These are phyloP conservation scores for Trachymyrmex cornetzi DNA, from an alignment of 1,140 invertebrate species.

Conservation along the genomic window DNA sequence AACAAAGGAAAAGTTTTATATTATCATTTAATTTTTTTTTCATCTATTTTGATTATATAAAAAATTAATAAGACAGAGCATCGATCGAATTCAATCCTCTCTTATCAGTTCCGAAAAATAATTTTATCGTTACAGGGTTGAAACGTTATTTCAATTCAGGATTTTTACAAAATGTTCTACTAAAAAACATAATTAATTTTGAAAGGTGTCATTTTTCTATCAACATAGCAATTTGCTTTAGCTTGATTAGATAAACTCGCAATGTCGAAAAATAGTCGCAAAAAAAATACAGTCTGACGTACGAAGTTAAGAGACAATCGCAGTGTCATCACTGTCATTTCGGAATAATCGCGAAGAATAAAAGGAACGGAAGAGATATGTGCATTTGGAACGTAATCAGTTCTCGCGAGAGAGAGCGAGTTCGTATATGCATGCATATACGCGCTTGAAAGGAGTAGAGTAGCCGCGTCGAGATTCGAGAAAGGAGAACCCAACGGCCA, in stretches of 20 bases:
- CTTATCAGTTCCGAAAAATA: too few relatives aligned
- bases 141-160: too few relatives aligned
- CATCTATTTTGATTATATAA: too few relatives aligned
- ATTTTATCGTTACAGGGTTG: too few relatives aligned
- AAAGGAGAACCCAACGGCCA: conserved; percentile 41
- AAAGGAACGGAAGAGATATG: neutral
- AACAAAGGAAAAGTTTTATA: too few relatives aligned
- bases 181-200: too few relatives aligned
- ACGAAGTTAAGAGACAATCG: neutral
- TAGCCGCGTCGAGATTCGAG: conserved; percentile 23
- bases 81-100: too few relatives aligned
- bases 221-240: too few relatives aligned
- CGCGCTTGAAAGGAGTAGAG: conserved; percentile 46
- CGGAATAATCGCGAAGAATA: neutral
- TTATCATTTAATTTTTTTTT: too few relatives aligned
- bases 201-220: too few relatives aligned
- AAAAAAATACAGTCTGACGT: neutral
- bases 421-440: neutral
- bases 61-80: too few relatives aligned
- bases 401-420: neutral
- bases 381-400: conserved; percentile 18
- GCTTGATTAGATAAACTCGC: neutral
- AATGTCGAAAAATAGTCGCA: neutral
- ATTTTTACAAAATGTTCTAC: too few relatives aligned
- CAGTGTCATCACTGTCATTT: neutral